A percentile compares a stretch with the other conserved stretches of the same genome.
Evolutionary conservation across 2,888 invertebrate species (phyloP).

Genomic region (Tanytarsus gracilentus): DNA sequence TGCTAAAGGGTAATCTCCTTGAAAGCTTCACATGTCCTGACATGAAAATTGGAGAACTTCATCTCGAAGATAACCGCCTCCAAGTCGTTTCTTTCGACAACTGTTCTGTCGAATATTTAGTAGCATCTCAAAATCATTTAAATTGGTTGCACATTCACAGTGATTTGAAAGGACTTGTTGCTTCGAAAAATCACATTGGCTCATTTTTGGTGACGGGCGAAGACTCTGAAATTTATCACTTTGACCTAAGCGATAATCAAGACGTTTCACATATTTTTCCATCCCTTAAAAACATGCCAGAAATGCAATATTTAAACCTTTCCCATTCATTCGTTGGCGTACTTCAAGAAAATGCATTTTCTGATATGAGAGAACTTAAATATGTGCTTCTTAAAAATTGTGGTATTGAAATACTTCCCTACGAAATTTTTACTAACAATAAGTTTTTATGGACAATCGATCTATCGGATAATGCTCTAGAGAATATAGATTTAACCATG

Average conservation of each 20-base stretch:
- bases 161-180: not conserved
- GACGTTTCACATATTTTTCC: constrained; percentile 1
- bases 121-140: not conserved
- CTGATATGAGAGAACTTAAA: not conserved
- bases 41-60: not conserved
- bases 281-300: not conserved
- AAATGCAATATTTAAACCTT: not conserved
- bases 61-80: not conserved
- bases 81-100: not conserved
- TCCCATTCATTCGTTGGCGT: constrained; percentile 1
- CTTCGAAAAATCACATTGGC: not conserved
- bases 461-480: constrained; percentile 7
- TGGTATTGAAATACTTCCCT: not conserved
- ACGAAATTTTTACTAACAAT: not conserved
- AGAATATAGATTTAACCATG: not conserved
- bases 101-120: constrained; percentile 5
- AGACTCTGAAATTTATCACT: constrained; percentile 5
- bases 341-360: not conserved
- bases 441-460: not conserved
- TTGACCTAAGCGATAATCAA: constrained; percentile 1
- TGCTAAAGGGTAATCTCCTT: not conserved
- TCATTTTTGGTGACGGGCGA: not conserved
- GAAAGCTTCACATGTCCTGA: constrained; percentile 1
- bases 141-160: not conserved
- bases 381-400: not conserved